Percentiles rank a stretch among this genome's conserved stretches.
phyloP scores from a whole-genome alignment of 2,888 invertebrate species.

The Therioaphis trifolii region DNA sequence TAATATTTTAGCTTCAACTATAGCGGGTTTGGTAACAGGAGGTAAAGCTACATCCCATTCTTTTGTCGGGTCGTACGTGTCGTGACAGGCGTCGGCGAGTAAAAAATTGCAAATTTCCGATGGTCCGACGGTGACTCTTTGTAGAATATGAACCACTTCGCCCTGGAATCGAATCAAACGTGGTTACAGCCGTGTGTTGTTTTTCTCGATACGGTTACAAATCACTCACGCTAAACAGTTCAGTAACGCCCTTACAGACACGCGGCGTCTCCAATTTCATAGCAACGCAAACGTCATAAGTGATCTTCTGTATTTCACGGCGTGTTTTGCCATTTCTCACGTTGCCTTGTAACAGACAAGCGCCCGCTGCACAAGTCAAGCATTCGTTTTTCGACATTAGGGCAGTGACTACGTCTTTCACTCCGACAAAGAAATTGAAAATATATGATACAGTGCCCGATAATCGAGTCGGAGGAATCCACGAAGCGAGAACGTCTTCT shows the following conservation, averaged over 20 bases:
- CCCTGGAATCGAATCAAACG: slow-evolving; percentile 72
- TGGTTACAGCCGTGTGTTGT: background rate
- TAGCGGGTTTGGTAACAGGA: slow-evolving; percentile 84
- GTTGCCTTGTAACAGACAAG: slow-evolving; percentile 86
- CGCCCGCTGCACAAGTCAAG: slow-evolving; percentile 88
- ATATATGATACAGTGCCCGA: slow-evolving; percentile 85
- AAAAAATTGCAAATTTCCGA: slow-evolving; percentile 94
- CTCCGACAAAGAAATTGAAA: slow-evolving; percentile 86
- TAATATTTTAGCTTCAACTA: slow-evolving; percentile 76
- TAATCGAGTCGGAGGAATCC: slow-evolving; percentile 75
- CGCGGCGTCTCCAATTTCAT: slow-evolving; percentile 87
- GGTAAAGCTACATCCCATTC: slow-evolving; percentile 93
- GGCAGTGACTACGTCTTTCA: slow-evolving; percentile 87
- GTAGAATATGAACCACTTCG: slow-evolving; percentile 83
- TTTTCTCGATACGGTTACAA: background rate
- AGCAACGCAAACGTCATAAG: slow-evolving; percentile 86
- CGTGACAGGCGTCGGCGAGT: slow-evolving; percentile 91
- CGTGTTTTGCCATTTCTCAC: slow-evolving; percentile 86
- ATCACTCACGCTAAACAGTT: slow-evolving; percentile 80
- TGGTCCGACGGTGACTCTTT: slow-evolving; percentile 82
- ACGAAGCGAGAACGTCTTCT: slow-evolving; percentile 69
- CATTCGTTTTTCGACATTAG: slow-evolving; percentile 93
- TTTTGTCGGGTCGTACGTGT: slow-evolving; percentile 88
- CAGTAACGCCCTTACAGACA: slow-evolving; percentile 89
- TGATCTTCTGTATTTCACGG: slow-evolving; percentile 85